These are phyloP conservation scores for Leuciscus idus DNA, from an alignment of 2,113 vertebrate genomes.

Conservation along the genomic window DNA sequence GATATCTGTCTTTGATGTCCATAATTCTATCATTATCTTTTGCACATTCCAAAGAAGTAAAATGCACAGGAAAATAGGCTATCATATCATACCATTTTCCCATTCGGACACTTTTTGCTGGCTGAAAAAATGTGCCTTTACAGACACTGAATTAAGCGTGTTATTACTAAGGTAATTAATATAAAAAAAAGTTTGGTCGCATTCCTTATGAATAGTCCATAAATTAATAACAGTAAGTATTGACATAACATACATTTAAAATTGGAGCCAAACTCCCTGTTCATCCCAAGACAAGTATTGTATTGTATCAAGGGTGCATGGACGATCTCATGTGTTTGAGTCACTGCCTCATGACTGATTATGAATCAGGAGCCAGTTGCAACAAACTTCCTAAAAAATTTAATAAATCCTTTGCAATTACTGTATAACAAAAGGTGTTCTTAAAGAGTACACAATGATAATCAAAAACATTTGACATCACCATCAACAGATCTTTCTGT, in stretches of 20 bases:
- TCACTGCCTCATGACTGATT: background rate
- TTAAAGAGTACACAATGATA: background rate
- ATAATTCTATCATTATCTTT: background rate
- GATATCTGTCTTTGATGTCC: conserved; percentile 22
- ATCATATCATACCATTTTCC: background rate
- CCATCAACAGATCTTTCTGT: background rate
- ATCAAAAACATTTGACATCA: background rate
- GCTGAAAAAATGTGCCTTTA: background rate
- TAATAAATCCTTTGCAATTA: background rate
- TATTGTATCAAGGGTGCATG: conserved; percentile 9
- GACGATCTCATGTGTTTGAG: background rate
- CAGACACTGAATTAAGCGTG: background rate
- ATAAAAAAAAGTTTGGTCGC: background rate
- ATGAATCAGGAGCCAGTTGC: background rate
- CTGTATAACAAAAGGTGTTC: background rate
- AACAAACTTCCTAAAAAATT: background rate
- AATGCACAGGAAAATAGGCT: conserved; percentile 6
- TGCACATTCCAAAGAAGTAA: background rate
- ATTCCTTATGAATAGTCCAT: background rate
- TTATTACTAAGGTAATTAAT: background rate
- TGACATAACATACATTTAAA: background rate
- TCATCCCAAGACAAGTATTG: background rate
- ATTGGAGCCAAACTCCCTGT: background rate
- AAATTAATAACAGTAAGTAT: background rate
- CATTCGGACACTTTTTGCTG: background rate